These are phyloP conservation scores for Brotula barbata DNA, from an alignment of 2,797 vertebrate genomes.

Conservation along the genomic window DNA sequence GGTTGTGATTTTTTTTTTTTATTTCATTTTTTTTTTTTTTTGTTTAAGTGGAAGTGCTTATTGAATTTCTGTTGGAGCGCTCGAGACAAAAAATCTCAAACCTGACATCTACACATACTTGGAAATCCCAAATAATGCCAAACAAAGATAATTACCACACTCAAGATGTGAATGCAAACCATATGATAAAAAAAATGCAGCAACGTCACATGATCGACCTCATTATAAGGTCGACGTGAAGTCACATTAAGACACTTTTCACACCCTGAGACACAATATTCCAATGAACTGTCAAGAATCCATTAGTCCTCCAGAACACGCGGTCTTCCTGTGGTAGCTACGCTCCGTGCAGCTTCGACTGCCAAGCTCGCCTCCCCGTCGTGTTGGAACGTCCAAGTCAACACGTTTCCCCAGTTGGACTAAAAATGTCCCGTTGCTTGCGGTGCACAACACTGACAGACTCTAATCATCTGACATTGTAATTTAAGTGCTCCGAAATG, in stretches of 20 bases:
- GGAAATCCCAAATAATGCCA: too few relatives aligned
- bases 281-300: not conserved
- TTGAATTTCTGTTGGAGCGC: constrained; percentile 11
- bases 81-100: not conserved
- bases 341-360: constrained; percentile 5
- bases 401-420: constrained; percentile 15
- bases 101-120: too few relatives aligned
- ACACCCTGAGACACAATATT: constrained; percentile 20
- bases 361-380: constrained; percentile 22
- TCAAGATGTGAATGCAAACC: too few relatives aligned
- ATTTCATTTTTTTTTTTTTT: not conserved
- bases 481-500: constrained; percentile 31
- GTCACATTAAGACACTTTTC: constrained; percentile 26
- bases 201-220: constrained; percentile 10
- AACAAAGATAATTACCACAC: too few relatives aligned
- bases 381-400: constrained; percentile 20
- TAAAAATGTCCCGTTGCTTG: constrained; percentile 1
- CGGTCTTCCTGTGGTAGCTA: constrained; percentile 22
- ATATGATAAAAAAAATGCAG: too few relatives aligned
- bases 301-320: constrained; percentile 1
- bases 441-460: constrained; percentile 9
- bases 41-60: constrained; percentile 26
- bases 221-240: constrained; percentile 12
- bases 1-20: too few relatives aligned
- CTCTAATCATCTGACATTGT: constrained; percentile 32